Conservation (phyloP, 2,113 vertebrate species). For the Murina feae region DNA sequence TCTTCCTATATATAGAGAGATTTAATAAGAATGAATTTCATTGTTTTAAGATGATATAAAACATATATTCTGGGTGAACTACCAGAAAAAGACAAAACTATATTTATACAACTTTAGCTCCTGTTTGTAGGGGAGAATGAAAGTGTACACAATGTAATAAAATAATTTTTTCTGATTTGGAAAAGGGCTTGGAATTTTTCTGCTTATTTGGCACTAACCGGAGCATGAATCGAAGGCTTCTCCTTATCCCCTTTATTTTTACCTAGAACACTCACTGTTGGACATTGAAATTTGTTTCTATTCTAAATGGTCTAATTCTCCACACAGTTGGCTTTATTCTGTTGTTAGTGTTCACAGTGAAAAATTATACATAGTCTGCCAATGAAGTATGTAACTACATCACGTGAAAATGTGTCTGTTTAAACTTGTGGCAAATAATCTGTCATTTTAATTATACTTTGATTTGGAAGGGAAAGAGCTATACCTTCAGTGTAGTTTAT, state of each 20-base stretch:
- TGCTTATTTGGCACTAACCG: background rate
- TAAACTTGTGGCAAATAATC: background rate
- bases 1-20: too few relatives aligned
- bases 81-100: background rate
- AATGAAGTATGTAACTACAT: background rate
- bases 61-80: background rate
- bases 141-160: background rate
- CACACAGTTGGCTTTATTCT: background rate
- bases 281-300: background rate
- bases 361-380: background rate
- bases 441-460: background rate
- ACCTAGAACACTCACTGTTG: background rate
- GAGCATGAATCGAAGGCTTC: background rate
- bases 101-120: background rate
- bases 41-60: background rate
- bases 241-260: background rate
- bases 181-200: background rate
- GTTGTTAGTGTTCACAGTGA: fast-evolving
- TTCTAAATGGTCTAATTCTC: background rate
- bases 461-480: background rate
- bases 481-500: background rate
- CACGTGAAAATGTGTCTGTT: background rate
- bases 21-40: background rate
- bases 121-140: background rate
- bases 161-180: background rate